Evolutionary conservation across 2,113 vertebrate genomes (phyloP).

Genomic region (Accipiter cooperii): DNA sequence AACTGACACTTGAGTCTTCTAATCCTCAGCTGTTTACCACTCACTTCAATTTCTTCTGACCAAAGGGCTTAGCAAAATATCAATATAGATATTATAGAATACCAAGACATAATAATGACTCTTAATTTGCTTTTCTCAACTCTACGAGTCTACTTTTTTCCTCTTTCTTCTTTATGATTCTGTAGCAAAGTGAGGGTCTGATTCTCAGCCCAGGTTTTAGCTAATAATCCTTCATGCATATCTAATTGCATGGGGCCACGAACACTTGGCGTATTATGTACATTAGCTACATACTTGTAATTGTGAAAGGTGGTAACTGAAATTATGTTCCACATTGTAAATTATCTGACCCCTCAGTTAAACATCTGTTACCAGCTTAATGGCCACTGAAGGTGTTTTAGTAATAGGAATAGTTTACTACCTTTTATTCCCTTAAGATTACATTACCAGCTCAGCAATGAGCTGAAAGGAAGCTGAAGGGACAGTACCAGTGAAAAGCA

Average conservation of each 20-base stretch:
- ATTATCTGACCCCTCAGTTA: background rate
- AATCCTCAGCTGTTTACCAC: background rate
- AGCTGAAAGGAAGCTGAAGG: background rate
- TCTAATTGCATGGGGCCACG: background rate
- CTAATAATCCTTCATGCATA: background rate
- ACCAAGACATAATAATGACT: background rate
- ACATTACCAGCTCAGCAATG: background rate
- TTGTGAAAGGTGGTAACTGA: background rate
- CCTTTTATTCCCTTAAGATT: background rate
- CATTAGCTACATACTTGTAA: background rate
- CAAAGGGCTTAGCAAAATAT: background rate
- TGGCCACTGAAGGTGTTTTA: background rate
- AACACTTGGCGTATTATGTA: background rate
- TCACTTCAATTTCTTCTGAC: background rate
- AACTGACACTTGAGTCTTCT: background rate
- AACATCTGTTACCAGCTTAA: background rate
- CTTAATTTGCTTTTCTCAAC: background rate
- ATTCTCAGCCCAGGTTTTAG: background rate
- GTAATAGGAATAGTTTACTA: background rate
- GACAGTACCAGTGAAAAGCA: background rate
- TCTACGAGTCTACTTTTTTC: background rate
- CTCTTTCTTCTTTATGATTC: background rate
- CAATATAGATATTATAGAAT: background rate
- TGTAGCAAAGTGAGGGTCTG: background rate
- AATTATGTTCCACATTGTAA: conserved; percentile 1